Conservation (phyloP, 2,797 vertebrate species). For the Microchirus variegatus region DNA sequence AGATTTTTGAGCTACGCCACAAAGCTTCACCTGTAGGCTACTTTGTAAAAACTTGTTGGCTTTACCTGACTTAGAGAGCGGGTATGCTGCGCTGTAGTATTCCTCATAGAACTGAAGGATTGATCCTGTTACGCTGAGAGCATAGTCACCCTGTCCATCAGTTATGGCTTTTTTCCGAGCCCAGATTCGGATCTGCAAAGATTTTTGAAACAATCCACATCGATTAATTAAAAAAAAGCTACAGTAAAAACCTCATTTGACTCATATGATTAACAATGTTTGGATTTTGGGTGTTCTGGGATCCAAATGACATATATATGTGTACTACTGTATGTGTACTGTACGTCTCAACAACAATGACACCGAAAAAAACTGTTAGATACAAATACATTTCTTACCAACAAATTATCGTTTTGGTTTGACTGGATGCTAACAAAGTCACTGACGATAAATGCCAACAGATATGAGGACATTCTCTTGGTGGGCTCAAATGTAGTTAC, state of each 20-base stretch:
- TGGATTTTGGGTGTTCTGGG: background rate
- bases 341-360: background rate
- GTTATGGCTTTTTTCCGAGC: constrained; percentile 82
- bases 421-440: constrained; percentile 55
- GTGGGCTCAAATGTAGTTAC: constrained; percentile 82
- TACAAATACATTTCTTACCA: constrained; percentile 71
- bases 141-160: constrained; percentile 77
- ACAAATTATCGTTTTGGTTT: rapidly evolving
- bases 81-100: constrained; percentile 84
- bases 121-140: constrained; percentile 77
- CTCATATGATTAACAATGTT: background rate
- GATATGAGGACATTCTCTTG: constrained; percentile 90
- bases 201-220: background rate
- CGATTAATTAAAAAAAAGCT: background rate
- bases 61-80: constrained; percentile 88
- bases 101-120: constrained; percentile 85
- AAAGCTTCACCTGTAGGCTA: constrained; percentile 82
- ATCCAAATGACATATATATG: too few relatives aligned
- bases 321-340: too few relatives aligned
- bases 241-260: background rate
- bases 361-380: too few relatives aligned
- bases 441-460: constrained; percentile 91
- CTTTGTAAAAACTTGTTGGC: too few relatives aligned
- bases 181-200: constrained; percentile 89
- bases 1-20: too few relatives aligned